Percentiles rank a stretch among this genome's conserved stretches.
phyloP scores from a whole-genome alignment of 2,888 invertebrate genomes.

The Hoplodrina blanda region DNA sequence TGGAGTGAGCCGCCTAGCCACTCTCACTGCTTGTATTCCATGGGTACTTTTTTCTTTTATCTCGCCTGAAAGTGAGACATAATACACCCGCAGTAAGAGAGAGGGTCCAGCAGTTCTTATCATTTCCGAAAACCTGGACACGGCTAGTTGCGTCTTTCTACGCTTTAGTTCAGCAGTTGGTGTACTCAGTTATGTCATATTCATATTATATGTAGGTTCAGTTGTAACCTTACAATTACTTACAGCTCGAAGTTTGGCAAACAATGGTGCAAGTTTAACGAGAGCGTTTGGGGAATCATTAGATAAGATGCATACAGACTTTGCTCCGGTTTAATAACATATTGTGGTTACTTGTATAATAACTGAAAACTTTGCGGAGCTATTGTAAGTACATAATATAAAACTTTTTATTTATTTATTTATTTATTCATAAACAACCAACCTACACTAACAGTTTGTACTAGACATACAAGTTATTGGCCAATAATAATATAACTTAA shows the following conservation, averaged over 20 bases:
- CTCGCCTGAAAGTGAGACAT: no score
- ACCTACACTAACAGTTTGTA: no score
- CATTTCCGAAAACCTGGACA: neutral
- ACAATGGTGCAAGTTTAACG: slow-evolving; percentile 54
- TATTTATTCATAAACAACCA: no score
- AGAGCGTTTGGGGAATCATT: slow-evolving; percentile 56
- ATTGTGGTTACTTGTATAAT: slow-evolving; percentile 16
- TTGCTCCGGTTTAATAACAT: slow-evolving; percentile 18
- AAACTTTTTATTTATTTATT: no score
- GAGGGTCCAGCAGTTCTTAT: neutral
- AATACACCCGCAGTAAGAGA: neutral
- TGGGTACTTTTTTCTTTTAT: no score
- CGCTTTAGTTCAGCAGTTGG: slow-evolving; percentile 27
- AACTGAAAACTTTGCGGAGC: slow-evolving; percentile 12
- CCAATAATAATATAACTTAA: no score
- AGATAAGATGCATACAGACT: slow-evolving; percentile 53
- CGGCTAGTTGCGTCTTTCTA: neutral
- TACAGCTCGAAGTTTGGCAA: slow-evolving; percentile 39
- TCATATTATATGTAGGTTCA: slow-evolving; percentile 7
- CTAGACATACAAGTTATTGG: no score
- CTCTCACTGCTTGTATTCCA: no score
- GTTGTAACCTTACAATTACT: slow-evolving; percentile 39
- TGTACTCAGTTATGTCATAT: slow-evolving; percentile 9
- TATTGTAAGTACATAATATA: neutral
- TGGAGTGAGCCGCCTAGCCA: no score